Conservation (phyloP, 2,888 invertebrate genomes). For the Epinotia brunnichana region DNA sequence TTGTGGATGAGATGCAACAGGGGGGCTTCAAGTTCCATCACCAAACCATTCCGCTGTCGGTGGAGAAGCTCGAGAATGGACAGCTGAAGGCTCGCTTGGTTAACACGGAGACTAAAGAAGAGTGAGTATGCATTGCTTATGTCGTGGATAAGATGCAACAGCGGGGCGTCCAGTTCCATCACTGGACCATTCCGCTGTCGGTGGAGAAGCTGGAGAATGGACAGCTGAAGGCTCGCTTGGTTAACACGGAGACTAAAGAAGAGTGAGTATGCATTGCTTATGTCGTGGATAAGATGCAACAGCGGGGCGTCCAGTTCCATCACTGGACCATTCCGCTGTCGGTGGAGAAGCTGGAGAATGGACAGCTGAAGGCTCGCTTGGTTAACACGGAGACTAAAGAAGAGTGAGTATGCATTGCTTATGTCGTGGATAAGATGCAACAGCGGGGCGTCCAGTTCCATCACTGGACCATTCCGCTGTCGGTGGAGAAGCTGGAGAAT, state of each 20-base stretch:
- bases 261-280: slow-evolving; percentile 62
- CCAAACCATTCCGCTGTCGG: not conserved
- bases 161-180: slow-evolving; percentile 90
- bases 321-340: not conserved
- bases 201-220: slow-evolving; percentile 88
- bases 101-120: slow-evolving; percentile 52
- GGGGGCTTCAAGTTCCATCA: not conserved
- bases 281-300: not conserved
- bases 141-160: slow-evolving; percentile 93
- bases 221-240: slow-evolving; percentile 87
- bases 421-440: too few species aligned
- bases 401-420: slow-evolving; percentile 12
- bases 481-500: slow-evolving; percentile 87
- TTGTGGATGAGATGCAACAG: not conserved
- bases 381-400: slow-evolving; percentile 54
- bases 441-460: slow-evolving; percentile 91
- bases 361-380: slow-evolving; percentile 88
- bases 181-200: slow-evolving; percentile 87
- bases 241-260: slow-evolving; percentile 74
- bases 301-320: not conserved
- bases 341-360: slow-evolving; percentile 60
- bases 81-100: slow-evolving; percentile 87
- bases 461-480: slow-evolving; percentile 87
- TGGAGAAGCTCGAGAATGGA: slow-evolving; percentile 67
- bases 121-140: slow-evolving; percentile 13